Evolutionary conservation across 2,797 vertebrate species (phyloP).

Genomic region (Graptemys geographica): DNA sequence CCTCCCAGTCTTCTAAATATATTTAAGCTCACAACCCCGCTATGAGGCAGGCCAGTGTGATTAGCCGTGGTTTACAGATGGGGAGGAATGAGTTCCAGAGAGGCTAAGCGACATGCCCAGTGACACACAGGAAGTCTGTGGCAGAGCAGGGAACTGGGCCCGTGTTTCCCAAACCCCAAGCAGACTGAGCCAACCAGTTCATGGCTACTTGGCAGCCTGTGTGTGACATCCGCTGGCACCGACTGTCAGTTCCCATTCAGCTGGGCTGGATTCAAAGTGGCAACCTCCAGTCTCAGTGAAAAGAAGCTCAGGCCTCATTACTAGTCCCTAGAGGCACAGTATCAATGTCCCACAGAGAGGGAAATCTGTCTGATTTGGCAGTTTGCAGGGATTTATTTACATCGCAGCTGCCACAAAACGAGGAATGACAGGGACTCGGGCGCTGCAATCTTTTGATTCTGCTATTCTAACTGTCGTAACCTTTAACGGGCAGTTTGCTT

Average conservation of each 20-base stretch:
- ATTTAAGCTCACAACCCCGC: not conserved
- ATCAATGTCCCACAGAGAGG: not conserved
- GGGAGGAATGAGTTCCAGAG: not conserved
- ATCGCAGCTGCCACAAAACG: not conserved
- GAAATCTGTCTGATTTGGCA: not conserved
- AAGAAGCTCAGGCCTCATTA: not conserved
- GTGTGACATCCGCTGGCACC: not conserved
- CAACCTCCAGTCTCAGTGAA: not conserved
- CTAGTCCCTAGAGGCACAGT: not conserved
- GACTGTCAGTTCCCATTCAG: not conserved
- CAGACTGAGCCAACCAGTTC: not conserved
- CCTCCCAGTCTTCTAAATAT: not conserved
- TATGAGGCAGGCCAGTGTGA: fast-evolving
- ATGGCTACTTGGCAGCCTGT: not conserved
- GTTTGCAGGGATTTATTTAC: not conserved
- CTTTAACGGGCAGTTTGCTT: conserved; percentile 22
- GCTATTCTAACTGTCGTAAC: conserved; percentile 25
- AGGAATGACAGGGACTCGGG: not conserved
- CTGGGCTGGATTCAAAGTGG: fast-evolving
- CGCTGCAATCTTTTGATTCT: conserved; percentile 40
- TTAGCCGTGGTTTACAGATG: fast-evolving
- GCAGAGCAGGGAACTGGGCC: not conserved
- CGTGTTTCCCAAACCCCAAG: not conserved
- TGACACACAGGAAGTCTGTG: not conserved
- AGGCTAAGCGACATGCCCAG: not conserved